Evolutionary conservation across 2,888 invertebrate species (phyloP).

Genomic region (Dynastes grantii): DNA sequence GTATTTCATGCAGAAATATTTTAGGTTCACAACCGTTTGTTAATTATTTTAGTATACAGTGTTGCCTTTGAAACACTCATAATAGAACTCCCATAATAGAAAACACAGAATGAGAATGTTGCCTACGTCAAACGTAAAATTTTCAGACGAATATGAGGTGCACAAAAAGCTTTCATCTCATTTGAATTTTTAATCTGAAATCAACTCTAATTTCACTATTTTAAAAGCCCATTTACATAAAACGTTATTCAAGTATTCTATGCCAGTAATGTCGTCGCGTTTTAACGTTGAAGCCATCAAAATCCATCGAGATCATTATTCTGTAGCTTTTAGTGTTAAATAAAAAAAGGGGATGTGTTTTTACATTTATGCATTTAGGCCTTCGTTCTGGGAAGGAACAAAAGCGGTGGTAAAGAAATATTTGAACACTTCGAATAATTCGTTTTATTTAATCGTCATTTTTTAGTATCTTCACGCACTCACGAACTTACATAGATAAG

Average conservation of each 20-base stretch:
- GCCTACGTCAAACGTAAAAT: no score
- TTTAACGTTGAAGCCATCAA: background rate
- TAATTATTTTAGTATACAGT: no score
- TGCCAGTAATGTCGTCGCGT: background rate
- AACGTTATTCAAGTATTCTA: slow-evolving; percentile 3
- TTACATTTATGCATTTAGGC: background rate
- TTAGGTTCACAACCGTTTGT: no score
- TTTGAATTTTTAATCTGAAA: no score
- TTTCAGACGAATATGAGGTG: no score
- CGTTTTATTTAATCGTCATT: slow-evolving; percentile 35
- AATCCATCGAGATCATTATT: background rate
- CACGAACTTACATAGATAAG: background rate
- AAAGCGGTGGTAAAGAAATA: background rate
- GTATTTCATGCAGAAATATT: no score
- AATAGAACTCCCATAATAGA: no score
- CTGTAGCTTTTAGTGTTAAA: background rate
- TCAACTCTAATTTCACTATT: no score
- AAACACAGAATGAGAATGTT: no score
- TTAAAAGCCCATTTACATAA: slow-evolving; percentile 3
- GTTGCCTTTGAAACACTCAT: no score
- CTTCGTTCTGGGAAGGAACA: background rate
- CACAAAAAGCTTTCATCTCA: no score
- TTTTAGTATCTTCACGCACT: slow-evolving; percentile 27
- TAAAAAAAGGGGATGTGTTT: background rate
- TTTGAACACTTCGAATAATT: slow-evolving; percentile 22